phyloP scores from a whole-genome alignment of 2,797 vertebrate species.

The Carcharodon carcharias region DNA sequence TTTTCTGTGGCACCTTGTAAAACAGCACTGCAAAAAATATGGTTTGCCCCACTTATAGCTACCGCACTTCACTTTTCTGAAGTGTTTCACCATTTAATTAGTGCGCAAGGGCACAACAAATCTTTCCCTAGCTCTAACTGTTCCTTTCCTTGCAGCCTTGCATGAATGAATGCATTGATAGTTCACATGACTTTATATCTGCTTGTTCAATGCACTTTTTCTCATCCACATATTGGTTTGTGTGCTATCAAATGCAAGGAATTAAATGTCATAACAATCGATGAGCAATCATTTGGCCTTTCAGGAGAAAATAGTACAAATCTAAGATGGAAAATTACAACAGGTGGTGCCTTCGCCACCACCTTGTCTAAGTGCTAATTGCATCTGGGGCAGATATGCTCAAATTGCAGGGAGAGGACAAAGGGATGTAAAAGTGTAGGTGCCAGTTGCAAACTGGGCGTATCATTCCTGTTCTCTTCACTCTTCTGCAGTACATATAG shows the following conservation, averaged over 20 bases:
- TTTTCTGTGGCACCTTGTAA: not conserved
- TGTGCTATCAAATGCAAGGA: not conserved
- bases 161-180: not conserved
- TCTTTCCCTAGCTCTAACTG: not conserved
- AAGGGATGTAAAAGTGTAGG: no score
- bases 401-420: no score
- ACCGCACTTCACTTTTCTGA: not conserved
- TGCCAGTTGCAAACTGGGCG: no score
- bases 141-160: not conserved
- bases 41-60: not conserved
- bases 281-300: not conserved
- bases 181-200: not conserved
- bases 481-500: no score
- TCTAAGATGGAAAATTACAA: not conserved
- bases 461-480: no score
- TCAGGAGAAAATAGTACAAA: not conserved
- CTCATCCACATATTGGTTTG: not conserved
- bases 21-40: not conserved
- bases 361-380: no score
- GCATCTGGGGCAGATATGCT: no score
- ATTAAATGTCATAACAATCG: not conserved
- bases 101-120: not conserved
- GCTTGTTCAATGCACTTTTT: not conserved
- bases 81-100: not conserved
- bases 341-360: not conserved